Evolutionary conservation across 2,888 invertebrate genomes (phyloP), one percentile per base, ranked within the genome.

Genomic region (Acronicta psi): DNA sequence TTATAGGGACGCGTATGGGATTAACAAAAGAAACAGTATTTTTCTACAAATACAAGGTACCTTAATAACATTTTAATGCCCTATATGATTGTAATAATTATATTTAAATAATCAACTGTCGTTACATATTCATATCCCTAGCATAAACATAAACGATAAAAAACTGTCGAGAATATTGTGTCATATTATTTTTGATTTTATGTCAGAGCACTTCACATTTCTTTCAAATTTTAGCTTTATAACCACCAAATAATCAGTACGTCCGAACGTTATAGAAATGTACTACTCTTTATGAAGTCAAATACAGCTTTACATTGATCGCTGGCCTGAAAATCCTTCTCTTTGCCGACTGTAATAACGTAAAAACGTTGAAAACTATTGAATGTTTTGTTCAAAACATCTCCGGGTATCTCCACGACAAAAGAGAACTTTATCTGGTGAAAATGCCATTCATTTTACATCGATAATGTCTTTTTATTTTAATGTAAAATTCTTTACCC

Each of bases 311-410:
- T 51, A 59, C 13, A 49, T 59, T 59, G 50, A 29, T 46, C 65
- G 53, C 47, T 65, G 47, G 40, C 41, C 50, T 65, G 17, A 53
- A 60, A 54, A 13, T 44, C 51, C 44, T 38, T 41, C 31, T 29
- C 51, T 49, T 46, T 52, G 51, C 42, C 20, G 37, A 31, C 13
- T 49, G 17, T 45, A 57, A 52, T 65, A 51, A 65, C 41, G 20
- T 43, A 58, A 58, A 65, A 70, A 45, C 40, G 45, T 55, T 42
- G 17, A 25, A 38, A 57, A 50, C 45, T 36, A 61, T 61, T 66
- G 11, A 69, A 69, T 49, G 57, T 65, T 45, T 49, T 34, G 18
- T 49, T 69, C 31, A 49, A 55, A 51, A 40, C n/a, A 17, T 38
- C 18, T 43, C 41, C 5, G 37, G 7, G 29, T 55, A 55, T 37